Evolutionary conservation across 2,113 vertebrate genomes (phyloP), one percentile per base, ranked within the genome.

Genomic region (Lampris megalopsis): DNA sequence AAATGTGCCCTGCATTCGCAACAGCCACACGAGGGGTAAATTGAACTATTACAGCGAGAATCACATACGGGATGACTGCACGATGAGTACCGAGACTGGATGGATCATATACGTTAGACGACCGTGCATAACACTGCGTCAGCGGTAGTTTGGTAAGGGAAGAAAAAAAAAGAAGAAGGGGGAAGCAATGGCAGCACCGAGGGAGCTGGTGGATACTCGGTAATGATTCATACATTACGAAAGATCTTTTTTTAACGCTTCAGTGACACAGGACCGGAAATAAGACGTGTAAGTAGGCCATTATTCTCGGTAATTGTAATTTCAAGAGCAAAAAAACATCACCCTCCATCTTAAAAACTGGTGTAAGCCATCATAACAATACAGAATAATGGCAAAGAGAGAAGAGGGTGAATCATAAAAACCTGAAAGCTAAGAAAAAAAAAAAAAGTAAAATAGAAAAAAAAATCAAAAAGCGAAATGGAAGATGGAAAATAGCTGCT

Each of bases 401-500:
- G 24, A 24, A 24, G 49, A 9, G 49, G 24, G 24, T 24, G 24
- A 24, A 59, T 61, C 40, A 61, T 2, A 11, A 2, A 3, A 7
- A 40, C 24, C 70, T 68, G 52, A 77, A 52, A 64, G 35, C 56
- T 58, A 5, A 0, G 60, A 10, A 3, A 69, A 59, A 58, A 56
- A 8, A 58, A 59, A 8, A 42, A 64, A 60, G 47, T 50, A 11
- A 73, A 61, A 71, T n/a, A 6, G 73, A 57, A 63, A 78, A 41
- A 41, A 40, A 54, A 63, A 59, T 24, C 24, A 59, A 8, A 42
- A 64, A 60, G 47, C 47, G 9, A 73, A 61, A 71, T n/a, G 8
- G 73, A 57, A 63, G 75, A 41, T 8, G 42, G 54, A 62, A 71
- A 62, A 85, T 40, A 78, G 50, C 43, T 38, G 42, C 41, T 72